Evolutionary conservation across 2,797 vertebrate genomes (phyloP), one percentile per base, ranked within the genome.

Genomic region (Pseudomugil gertrudae): DNA sequence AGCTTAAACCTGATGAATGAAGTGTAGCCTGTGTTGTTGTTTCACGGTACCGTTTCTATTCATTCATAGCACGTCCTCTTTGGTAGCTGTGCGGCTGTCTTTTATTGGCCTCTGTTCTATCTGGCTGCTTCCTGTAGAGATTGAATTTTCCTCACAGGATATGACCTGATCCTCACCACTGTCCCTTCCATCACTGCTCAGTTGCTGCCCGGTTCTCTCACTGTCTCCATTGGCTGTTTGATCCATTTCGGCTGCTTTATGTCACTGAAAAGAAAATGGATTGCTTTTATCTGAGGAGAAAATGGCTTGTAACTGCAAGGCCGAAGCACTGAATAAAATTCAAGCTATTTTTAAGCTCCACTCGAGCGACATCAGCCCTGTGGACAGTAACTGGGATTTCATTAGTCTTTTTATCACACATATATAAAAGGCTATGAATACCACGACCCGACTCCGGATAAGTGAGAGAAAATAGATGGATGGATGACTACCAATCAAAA

Each of bases 61-160:
- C 77, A 76, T 58, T 84, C 77, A 76, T 58, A 64, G 81, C 77
- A 87, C 73, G 63, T 86, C 63, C 71, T 74, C 77, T 66, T 30
- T 50, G 26, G 67, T 72, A 69, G 40, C 61, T 38, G 60, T 66
- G 45, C 40, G 66, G 66, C 79, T 81, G 73, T 29, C 68, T 78
- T 87, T 86, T 82, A 86, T 85, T 85, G 80, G 74, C 57, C 53
- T 53, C 27, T 58, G 74, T 80, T 79, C 74, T 81, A 69, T 35
- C 67, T 32, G 65, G 68, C 82, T 75, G 79, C 78, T 90, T 92
- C 90, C 91, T 85, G 85, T 80, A 74, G 67, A 90, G 86, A 92
- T 91, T 91, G 69, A 89, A 90, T 92, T 91, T 84, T 79, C 76
- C 78, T 87, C 80, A 60, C 78, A 88, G 81, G 85, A 91, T 87